Percentiles rank a stretch among this genome's conserved stretches.
Conservation (phyloP, 2,113 vertebrate species). For the Melanerpes formicivorus region DNA sequence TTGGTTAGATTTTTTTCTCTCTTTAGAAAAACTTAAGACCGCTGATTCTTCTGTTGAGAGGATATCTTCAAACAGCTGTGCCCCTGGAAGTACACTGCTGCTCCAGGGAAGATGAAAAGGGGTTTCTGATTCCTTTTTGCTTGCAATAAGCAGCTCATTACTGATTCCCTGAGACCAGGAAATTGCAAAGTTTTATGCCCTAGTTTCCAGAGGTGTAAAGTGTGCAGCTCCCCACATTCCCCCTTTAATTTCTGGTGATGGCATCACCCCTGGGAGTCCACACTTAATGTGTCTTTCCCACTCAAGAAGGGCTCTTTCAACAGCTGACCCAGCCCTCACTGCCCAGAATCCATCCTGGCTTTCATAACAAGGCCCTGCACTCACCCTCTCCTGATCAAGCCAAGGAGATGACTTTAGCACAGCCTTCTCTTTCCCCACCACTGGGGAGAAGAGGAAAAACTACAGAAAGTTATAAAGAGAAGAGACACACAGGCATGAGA, state of each 20-base stretch:
- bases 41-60: background rate
- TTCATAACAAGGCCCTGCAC: background rate
- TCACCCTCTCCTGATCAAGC: background rate
- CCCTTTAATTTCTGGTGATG: background rate
- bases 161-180: background rate
- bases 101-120: background rate
- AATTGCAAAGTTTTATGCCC: background rate
- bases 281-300: background rate
- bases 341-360: background rate
- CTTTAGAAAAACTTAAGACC: background rate
- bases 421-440: background rate
- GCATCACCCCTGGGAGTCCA: background rate
- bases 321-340: background rate
- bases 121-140: background rate
- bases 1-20: constrained; percentile 25
- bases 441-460: background rate
- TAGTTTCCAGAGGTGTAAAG: background rate
- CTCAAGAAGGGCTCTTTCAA: background rate
- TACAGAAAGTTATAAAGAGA: background rate
- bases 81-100: background rate
- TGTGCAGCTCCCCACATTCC: background rate
- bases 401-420: background rate
- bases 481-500: background rate
- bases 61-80: background rate
- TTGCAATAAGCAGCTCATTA: background rate